These are phyloP conservation scores for Heterochromis multidens DNA, from an alignment of 2,113 vertebrate genomes.

Conservation along the genomic window DNA sequence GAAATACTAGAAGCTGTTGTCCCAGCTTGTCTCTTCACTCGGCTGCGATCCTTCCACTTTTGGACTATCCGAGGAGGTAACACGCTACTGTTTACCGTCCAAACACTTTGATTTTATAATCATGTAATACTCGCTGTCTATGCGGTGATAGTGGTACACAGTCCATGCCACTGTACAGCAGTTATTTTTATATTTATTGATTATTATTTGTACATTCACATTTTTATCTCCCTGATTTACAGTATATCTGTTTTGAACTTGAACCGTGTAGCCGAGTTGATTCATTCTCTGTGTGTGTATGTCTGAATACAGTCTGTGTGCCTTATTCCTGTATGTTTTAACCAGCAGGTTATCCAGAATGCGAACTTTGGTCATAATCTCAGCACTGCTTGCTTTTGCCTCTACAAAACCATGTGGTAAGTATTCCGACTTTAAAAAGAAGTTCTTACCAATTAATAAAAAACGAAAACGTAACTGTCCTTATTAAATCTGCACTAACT, in stretches of 20 bases:
- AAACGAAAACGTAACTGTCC: background rate
- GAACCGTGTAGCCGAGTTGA: background rate
- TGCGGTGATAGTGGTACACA: background rate
- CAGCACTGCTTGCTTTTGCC: slow-evolving; percentile 49
- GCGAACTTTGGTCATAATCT: slow-evolving; percentile 45
- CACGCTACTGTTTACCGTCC: background rate
- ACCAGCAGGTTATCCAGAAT: slow-evolving; percentile 45
- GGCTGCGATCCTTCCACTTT: background rate
- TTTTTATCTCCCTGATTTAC: background rate
- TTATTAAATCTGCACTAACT: background rate
- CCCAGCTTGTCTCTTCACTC: background rate
- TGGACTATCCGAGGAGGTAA: slow-evolving; percentile 16
- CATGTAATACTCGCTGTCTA: background rate
- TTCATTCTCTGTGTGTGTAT: background rate
- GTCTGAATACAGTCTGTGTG: background rate
- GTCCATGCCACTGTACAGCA: background rate
- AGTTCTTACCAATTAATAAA: background rate
- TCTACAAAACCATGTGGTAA: slow-evolving; percentile 63
- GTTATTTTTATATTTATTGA: background rate
- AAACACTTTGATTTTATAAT: background rate
- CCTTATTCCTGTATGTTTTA: background rate
- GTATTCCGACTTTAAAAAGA: background rate
- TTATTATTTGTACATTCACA: background rate
- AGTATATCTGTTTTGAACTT: background rate
- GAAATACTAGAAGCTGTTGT: background rate